These are phyloP conservation scores for Acropternis orthonyx DNA, from an alignment of 2,797 vertebrate species.

Conservation along the genomic window DNA sequence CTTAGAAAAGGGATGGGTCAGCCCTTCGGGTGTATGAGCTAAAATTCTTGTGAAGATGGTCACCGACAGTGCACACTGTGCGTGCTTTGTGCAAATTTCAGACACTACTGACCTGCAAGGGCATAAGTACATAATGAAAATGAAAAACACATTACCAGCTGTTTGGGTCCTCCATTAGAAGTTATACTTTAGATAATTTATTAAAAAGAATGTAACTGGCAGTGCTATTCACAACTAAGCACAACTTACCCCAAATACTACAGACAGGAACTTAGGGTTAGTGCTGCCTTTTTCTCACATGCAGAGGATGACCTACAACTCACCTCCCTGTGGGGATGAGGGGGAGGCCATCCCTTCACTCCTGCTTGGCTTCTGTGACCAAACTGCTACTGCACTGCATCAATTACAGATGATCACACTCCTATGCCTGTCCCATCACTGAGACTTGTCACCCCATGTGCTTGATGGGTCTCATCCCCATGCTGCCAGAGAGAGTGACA, in stretches of 20 bases:
- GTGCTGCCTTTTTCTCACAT: not conserved
- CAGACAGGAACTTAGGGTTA: not conserved
- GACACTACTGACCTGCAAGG: not conserved
- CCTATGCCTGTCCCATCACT: not conserved
- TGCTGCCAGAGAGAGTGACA: not conserved
- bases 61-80: not conserved
- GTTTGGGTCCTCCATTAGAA: not conserved
- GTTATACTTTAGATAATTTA: not conserved
- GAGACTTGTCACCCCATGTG: not conserved
- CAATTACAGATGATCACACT: not conserved
- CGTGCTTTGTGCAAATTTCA: not conserved
- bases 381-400: not conserved
- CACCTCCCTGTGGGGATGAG: not conserved
- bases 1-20: not conserved
- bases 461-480: not conserved
- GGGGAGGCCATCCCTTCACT: not conserved
- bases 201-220: not conserved
- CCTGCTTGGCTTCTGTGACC: not conserved
- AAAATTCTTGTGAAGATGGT: not conserved
- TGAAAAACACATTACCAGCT: not conserved
- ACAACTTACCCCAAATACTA: not conserved
- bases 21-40: not conserved
- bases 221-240: not conserved
- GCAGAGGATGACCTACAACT: not conserved
- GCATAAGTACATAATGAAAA: not conserved